Evolutionary conservation across 1,140 invertebrate species (phyloP), one percentile per base, ranked within the genome.

Genomic region (Leptestheria dahalacensis): DNA sequence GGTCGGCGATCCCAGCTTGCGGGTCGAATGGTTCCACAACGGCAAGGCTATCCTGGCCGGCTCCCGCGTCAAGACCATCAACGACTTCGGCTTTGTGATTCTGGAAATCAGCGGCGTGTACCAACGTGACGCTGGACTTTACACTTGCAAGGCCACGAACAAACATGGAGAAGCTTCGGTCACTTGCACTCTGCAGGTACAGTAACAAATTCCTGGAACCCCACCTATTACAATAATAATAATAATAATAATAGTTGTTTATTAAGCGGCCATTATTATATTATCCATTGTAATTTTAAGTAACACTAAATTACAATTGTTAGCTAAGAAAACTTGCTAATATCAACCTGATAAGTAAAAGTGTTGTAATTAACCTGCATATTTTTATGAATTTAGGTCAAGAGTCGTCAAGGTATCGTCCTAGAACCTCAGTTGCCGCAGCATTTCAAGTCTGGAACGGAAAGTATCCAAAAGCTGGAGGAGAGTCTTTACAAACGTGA

Each of bases 1-100:
- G 15, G 80, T 91, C 10, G 89, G 90, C 66, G 91, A 96, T 74
- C 85, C 88, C 1, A 89, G 85, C 59, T 86, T 96, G 84, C 79
- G 84, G 64, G 89, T 97, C 15, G 92, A 96, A 73, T 97, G 92
- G 92, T 96, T 84, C 80, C 91, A 95, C 65, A 94, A 97, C 71
- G 92, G 91, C 28, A 91, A 93, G 74, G 79, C 89, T 10, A 74
- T 95, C 49, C 81, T 85, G 65, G 82, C 86, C 61, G 90, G 89
- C 51, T 90, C 87, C 10, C 79, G 89, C 70, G 83, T 92, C 57
- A 91, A 91, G 69, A 91, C 87, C 0, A 91, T 92, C 60, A 90
- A 90, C 65, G 90, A 95, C 68, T 94, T 94, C 73, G 91, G 91
- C 26, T 93, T 91, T 67, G 90, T 94, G 1, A 93, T 93, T 66